Evolutionary conservation across 2,113 vertebrate species (phyloP).

Genomic region (Eubucco bourcierii): DNA sequence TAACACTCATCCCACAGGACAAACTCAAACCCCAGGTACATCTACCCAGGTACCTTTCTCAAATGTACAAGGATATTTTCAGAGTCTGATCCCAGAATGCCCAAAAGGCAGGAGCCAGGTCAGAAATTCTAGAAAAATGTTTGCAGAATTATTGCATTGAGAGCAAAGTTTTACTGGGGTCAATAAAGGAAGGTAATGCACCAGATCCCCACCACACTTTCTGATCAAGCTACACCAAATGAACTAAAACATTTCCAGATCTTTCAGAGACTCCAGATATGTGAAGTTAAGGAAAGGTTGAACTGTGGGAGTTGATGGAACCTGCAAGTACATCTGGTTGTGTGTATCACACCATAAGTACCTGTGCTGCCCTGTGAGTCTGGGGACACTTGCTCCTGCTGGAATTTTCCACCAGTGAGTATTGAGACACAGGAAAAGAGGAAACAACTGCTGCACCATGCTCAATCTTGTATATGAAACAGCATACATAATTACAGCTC

Average conservation of each 20-base stretch:
- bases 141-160: neutral
- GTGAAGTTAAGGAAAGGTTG: neutral
- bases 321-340: rapidly evolving
- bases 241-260: neutral
- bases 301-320: neutral
- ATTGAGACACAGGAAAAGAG: neutral
- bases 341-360: neutral
- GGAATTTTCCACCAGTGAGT: neutral
- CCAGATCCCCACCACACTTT: neutral
- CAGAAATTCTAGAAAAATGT: neutral
- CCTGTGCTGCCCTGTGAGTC: rapidly evolving
- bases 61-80: rapidly evolving
- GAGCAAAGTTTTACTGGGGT: neutral
- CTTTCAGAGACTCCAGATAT: neutral
- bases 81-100: neutral
- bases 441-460: neutral
- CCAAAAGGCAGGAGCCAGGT: neutral
- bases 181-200: neutral
- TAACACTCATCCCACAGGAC: neutral
- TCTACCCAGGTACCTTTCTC: neutral
- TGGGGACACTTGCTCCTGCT: neutral
- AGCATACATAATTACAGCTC: neutral
- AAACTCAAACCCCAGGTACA: neutral
- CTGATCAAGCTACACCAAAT: neutral
- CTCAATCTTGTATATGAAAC: neutral